Conservation (phyloP, 2,888 invertebrate species). For the Smittia aterrima region DNA sequence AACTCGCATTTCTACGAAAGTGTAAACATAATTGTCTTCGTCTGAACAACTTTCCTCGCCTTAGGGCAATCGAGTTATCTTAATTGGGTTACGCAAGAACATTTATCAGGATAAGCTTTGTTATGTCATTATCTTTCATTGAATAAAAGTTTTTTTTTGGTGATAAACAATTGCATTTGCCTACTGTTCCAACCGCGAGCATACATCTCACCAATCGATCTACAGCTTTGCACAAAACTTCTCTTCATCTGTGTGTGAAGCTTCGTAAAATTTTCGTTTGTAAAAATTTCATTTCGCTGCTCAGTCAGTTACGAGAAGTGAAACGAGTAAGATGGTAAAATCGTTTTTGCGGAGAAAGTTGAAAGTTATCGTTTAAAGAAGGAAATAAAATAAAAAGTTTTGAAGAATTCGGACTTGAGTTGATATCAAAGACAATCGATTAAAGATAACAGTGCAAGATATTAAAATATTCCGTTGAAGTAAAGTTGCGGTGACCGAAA, state of each 20-base stretch:
- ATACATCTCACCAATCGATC: not conserved
- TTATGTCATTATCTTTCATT: no score
- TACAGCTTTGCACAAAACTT: not conserved
- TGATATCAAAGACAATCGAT: not conserved
- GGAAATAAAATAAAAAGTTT: not conserved
- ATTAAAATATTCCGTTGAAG: not conserved
- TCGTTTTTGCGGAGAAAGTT: not conserved
- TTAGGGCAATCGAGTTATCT: no score
- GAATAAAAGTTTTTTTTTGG: not conserved
- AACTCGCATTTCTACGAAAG: not conserved
- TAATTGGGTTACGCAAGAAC: no score
- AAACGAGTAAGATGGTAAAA: slow-evolving; percentile 24
- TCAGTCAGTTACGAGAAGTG: slow-evolving; percentile 32
- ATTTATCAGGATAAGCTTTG: no score
- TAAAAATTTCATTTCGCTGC: not conserved
- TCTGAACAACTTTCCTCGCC: not conserved
- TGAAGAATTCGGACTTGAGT: not conserved
- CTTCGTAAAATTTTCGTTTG: not conserved
- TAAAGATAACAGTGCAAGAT: not conserved
- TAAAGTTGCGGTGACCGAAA: not conserved
- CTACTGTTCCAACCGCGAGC: not conserved
- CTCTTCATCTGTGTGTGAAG: not conserved
- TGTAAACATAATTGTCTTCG: not conserved
- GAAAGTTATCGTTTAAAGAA: not conserved
- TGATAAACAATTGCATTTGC: not conserved